These are phyloP conservation scores for Stigmatopora nigra DNA, from an alignment of 2,113 vertebrate species.

Conservation along the genomic window DNA sequence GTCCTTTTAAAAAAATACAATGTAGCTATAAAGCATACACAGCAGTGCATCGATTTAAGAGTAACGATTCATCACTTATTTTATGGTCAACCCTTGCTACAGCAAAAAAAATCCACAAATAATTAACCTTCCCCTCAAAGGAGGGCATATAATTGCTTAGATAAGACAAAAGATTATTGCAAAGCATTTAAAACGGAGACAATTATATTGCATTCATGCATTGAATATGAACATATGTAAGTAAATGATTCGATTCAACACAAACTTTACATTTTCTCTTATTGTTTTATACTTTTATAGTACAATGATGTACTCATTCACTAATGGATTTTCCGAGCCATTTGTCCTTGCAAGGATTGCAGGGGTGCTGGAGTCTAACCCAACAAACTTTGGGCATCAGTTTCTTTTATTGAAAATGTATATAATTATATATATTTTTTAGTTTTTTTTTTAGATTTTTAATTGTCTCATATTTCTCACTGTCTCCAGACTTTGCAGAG, in stretches of 20 bases:
- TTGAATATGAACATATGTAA: too few species aligned
- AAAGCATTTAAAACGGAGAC: neutral
- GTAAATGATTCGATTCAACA: too few species aligned
- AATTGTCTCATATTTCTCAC: neutral
- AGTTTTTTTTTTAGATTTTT: too few species aligned
- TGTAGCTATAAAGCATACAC: neutral
- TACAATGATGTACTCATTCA: too few species aligned
- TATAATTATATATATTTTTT: too few species aligned
- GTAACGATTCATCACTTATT: neutral
- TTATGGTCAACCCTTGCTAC: neutral
- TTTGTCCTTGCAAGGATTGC: too few species aligned
- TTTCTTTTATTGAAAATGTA: too few species aligned
- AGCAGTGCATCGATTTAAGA: neutral
- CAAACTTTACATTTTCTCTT: too few species aligned
- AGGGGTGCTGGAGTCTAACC: too few species aligned
- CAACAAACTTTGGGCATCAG: too few species aligned
- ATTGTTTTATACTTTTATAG: too few species aligned
- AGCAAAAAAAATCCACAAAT: neutral
- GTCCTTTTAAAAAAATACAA: neutral
- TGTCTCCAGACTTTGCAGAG: conserved; percentile 85
- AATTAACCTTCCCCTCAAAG: neutral
- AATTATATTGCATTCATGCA: neutral
- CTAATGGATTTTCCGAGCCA: too few species aligned
- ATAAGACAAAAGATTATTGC: neutral
- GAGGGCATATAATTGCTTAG: neutral